phyloP scores from a whole-genome alignment of 2,888 invertebrate species.

The Drosophila mulleri region DNA sequence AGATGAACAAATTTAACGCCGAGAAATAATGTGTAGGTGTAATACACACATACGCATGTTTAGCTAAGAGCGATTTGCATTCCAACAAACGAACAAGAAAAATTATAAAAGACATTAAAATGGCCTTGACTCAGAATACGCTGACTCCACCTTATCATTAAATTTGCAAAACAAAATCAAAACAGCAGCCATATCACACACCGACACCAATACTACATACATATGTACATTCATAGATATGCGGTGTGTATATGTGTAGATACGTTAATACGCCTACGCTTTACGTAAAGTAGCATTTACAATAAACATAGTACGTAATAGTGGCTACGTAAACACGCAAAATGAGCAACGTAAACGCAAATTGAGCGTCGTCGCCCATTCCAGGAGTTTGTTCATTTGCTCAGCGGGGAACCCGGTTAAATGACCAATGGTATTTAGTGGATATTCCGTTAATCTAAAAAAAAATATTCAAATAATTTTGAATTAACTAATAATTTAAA shows the following conservation, averaged over 20 bases:
- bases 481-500: background rate
- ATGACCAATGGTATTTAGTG: background rate
- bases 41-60: conserved; percentile 33
- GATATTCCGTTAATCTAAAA: background rate
- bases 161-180: conserved; percentile 61
- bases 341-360: conserved; percentile 30
- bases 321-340: conserved; percentile 26
- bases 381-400: conserved; percentile 6
- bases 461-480: background rate
- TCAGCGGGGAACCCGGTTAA: conserved; percentile 2
- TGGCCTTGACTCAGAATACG: conserved; percentile 32
- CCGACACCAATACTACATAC: conserved; percentile 29
- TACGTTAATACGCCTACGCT: conserved; percentile 58
- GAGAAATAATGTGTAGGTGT: conserved; percentile 56
- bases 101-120: conserved; percentile 18
- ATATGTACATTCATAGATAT: conserved; percentile 32
- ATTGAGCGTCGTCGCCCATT: conserved; percentile 8
- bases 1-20: conserved; percentile 25
- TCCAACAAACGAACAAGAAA: conserved; percentile 20
- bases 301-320: conserved; percentile 35
- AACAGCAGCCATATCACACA: conserved; percentile 52
- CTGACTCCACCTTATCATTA: conserved; percentile 49
- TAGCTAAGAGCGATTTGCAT: conserved; percentile 25
- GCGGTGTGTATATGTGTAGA: conserved; percentile 38
- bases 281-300: conserved; percentile 45